A percentile compares a stretch with the other conserved stretches of the same genome.
Conservation (phyloP, 2,797 vertebrate genomes). For the Smutsia temminckii region DNA sequence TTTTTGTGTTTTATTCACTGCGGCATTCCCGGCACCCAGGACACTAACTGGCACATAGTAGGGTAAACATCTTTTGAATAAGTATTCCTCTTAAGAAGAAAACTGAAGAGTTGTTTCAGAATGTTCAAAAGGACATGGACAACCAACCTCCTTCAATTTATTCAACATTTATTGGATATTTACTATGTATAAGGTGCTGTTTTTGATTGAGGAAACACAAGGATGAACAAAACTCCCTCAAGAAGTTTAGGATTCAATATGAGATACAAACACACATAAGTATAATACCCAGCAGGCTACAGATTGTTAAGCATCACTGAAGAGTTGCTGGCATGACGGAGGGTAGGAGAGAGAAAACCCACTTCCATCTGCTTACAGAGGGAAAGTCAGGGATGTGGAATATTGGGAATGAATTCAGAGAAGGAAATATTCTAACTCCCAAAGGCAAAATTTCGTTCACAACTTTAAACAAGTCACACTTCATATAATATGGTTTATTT, state of each 20-base stretch:
- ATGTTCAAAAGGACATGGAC: not conserved
- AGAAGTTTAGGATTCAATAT: not conserved
- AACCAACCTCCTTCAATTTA: not conserved
- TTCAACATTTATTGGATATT: not conserved
- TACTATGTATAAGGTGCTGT: not conserved
- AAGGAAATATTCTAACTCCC: not conserved
- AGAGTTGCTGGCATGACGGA: not conserved
- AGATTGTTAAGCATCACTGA: not conserved
- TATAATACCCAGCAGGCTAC: not conserved
- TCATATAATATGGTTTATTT: not conserved
- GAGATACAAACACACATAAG: not conserved
- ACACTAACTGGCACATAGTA: not conserved
- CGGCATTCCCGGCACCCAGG: not conserved
- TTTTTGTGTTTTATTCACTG: not conserved
- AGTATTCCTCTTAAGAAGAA: not conserved
- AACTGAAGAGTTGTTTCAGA: not conserved
- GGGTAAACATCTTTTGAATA: constrained; percentile 1
- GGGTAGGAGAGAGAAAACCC: not conserved
- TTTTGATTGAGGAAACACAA: constrained; percentile 14
- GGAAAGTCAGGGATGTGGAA: not conserved
- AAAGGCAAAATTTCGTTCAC: not conserved
- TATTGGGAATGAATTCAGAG: not conserved
- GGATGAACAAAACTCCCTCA: not conserved
- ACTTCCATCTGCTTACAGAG: not conserved
- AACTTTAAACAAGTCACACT: not conserved